Evolutionary conservation across 2,113 vertebrate species (phyloP), one percentile per base, ranked within the genome.

Genomic region (Motacilla alba): DNA sequence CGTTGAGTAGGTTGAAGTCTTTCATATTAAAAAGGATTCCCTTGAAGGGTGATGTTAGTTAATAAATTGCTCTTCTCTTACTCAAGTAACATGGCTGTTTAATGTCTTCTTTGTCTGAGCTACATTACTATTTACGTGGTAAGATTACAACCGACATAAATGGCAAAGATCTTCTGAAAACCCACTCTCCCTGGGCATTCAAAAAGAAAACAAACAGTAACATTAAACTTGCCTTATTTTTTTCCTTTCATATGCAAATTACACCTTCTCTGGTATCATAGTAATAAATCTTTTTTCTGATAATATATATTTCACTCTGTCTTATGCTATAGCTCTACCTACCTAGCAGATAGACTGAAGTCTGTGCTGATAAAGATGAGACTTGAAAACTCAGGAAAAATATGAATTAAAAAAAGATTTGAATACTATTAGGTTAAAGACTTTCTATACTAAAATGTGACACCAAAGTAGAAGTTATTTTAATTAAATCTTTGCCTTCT

Each of bases 241-340:
- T 88, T 87, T 72, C n/a, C 53, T 96, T 96, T 96, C 58, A 79
- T 93, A 91, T 67, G 50, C 33, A 88, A 89, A 94, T 94, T 83
- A 43, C 4, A 37, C 30, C 21, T 41, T 85, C 46, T 91, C 78
- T 87, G 50, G 55, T 17, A 66, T 83, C 53, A 53, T 37, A 66
- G 30, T 50, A 73, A 90, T 84, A 64, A 55, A 77, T 17, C 7
- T 46, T 62, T 81, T 83, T 88, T 75, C 58, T 77, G 15, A 43
- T 64, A 53, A 15, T 41, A 5, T 52, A 27, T 55, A 8, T 63
- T 90, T 90, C 59, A 33, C 46, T 78, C 39, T 94, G n/a, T 60
- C 52, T 82, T 23, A 77, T 8, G 20, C 19, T 56, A 15, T 21
- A 33, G 18, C 11, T 58, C 60, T 86, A 39, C 63, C 44, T 67